Conservation (phyloP, 2,113 vertebrate genomes). For the Picathartes gymnocephalus region DNA sequence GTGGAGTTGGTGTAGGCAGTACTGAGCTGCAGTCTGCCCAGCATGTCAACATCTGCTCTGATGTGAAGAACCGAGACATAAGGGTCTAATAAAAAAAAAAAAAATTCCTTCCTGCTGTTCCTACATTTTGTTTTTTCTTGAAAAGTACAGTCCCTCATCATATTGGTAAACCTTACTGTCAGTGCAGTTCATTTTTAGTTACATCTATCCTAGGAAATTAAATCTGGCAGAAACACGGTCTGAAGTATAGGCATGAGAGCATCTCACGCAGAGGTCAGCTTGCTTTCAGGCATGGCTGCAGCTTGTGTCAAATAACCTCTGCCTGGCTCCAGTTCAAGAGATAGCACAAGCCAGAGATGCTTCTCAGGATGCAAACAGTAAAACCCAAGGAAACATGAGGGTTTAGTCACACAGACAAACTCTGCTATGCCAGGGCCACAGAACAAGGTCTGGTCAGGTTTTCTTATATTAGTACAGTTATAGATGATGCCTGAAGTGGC, state of each 20-base stretch:
- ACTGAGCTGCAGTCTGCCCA: not conserved
- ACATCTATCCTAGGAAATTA: not conserved
- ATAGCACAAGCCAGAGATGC: not conserved
- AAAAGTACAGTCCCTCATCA: not conserved
- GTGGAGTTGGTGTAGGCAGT: not conserved
- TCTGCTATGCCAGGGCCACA: not conserved
- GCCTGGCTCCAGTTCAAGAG: not conserved
- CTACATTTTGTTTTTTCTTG: not conserved
- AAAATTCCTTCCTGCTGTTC: not conserved
- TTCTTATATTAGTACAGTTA: not conserved
- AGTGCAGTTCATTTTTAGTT: not conserved
- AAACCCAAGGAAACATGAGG: fast-evolving
- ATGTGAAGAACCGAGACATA: not conserved
- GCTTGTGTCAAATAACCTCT: not conserved
- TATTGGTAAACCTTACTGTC: not conserved
- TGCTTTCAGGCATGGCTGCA: not conserved
- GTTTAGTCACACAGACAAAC: not conserved
- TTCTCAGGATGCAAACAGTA: not conserved
- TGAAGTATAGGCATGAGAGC: not conserved
- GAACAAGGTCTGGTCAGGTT: not conserved
- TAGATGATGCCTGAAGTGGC: too few relatives aligned
- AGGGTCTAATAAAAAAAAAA: not conserved
- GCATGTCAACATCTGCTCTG: not conserved
- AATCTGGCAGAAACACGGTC: not conserved
- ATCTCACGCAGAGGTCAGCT: not conserved